Evolutionary conservation across 2,113 vertebrate genomes (phyloP).

Genomic region (Sebastes fasciatus): DNA sequence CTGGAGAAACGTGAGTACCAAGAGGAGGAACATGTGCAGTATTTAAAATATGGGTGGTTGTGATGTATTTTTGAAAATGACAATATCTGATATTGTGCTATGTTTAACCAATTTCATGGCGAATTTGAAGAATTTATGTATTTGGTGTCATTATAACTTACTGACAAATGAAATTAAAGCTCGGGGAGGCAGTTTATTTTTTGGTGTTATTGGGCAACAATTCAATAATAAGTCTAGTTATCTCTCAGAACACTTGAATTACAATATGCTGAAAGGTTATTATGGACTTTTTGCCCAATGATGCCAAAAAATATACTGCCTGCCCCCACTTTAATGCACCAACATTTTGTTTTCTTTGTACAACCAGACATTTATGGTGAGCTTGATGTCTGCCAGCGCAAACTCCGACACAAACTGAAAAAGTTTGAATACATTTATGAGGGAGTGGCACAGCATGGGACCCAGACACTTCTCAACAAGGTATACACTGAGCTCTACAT

Average conservation of each 20-base stretch:
- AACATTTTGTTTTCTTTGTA: neutral
- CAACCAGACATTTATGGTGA: conserved; percentile 26
- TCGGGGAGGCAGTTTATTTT: too few species aligned
- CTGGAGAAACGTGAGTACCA: conserved; percentile 36
- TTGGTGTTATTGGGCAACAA: too few species aligned
- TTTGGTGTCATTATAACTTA: too few species aligned
- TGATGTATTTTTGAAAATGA: too few species aligned
- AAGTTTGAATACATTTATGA: conserved; percentile 51
- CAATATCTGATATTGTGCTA: too few species aligned
- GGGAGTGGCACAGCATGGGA: conserved; percentile 2
- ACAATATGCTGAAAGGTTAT: too few species aligned
- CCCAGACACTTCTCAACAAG: conserved; percentile 33
- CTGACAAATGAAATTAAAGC: too few species aligned
- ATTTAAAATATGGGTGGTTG: neutral
- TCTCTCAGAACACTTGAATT: too few species aligned
- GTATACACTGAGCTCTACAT: conserved; percentile 44
- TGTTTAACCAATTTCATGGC: too few species aligned
- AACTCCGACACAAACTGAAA: conserved; percentile 38
- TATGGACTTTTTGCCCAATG: neutral
- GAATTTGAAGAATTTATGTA: too few species aligned
- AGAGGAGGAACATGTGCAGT: neutral
- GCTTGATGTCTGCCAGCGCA: conserved; percentile 51
- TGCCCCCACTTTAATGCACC: neutral
- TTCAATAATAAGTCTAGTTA: too few species aligned
- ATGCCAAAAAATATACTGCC: neutral